Base-by-base conservation (phyloP, 2,888 invertebrate genomes). In the Agrotis ipsilon region DNA sequence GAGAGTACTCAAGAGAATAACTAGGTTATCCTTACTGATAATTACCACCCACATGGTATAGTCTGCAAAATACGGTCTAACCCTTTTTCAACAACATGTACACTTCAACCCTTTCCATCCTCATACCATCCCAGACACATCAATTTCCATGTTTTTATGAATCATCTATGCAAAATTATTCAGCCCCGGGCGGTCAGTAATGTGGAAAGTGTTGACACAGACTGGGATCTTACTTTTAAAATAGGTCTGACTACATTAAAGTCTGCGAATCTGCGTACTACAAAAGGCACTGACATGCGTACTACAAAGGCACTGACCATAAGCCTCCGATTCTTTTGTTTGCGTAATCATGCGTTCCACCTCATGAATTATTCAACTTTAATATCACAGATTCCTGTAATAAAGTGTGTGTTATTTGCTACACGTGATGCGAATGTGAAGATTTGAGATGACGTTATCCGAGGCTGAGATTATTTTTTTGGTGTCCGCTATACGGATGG, bases 291-390 rank as follows among this genome's bases (percentile, higher is more conserved):
- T 60, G 58, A 70, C 63, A 75, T 69, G 2, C n/a, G n/a, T n/a
- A n/a, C n/a, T 71, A 71, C 66, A 81, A 75, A 71, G 72, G 57
- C 58, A 64, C 66, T 60, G 58, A 70, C 63, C 63, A 75, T 69
- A 73, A 72, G 70, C 51, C 51, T 58, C 72, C 72, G n/a, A 81
- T 74, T 84, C 81, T 81, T 84, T 83, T 77, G 83, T n/a, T n/a
- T 83, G 72, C 70, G 69, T 80, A 78, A 81, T 78, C 73, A 77
- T 78, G 74, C 66, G 73, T 73, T 52, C 69, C 52, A 19, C 43
- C 69, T 75, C 73, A 83, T 83, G 83, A 83, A 83, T 83, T 72
- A 83, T 81, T 83, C 81, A n/a, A 62, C 70, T 69, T 81, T 83
- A 80, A 82, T 85, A 77, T 78, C 76, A 65, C 80, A 70, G 80